Evolutionary conservation across 2,113 vertebrate genomes (phyloP).

Genomic region (Martes martes): DNA sequence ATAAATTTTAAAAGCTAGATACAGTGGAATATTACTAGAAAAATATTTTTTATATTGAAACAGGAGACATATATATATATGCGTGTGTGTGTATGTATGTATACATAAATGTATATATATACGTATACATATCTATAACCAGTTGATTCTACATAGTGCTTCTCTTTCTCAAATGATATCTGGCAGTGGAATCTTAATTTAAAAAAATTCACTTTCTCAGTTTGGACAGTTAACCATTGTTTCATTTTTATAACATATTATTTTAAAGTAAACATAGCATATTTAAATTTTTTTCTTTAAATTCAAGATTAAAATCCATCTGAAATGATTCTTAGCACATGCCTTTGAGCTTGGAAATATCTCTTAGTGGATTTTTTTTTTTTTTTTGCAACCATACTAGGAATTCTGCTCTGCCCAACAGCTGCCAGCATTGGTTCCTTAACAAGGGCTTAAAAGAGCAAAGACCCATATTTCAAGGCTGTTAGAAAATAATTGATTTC

Average conservation of each 20-base stretch:
- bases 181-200: background rate
- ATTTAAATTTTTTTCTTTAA: background rate
- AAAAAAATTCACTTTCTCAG: background rate
- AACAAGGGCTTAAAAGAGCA: slow-evolving; percentile 52
- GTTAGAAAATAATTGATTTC: slow-evolving; percentile 64
- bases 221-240: background rate
- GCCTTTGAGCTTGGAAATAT: slow-evolving; percentile 26
- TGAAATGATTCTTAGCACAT: background rate
- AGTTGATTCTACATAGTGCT: background rate
- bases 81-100: background rate
- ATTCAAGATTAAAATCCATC: background rate
- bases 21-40: background rate
- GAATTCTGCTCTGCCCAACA: slow-evolving; percentile 33
- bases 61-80: background rate
- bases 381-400: background rate
- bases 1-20: background rate
- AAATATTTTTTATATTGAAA: background rate
- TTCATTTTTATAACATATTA: background rate
- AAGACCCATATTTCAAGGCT: slow-evolving; percentile 47
- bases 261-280: background rate
- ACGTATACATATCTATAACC: background rate
- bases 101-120: background rate
- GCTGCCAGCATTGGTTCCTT: slow-evolving; percentile 10
- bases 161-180: background rate
- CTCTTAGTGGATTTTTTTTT: background rate